phyloP scores from a whole-genome alignment of 2,113 vertebrate genomes.

The Gymnorhina tibicen region DNA sequence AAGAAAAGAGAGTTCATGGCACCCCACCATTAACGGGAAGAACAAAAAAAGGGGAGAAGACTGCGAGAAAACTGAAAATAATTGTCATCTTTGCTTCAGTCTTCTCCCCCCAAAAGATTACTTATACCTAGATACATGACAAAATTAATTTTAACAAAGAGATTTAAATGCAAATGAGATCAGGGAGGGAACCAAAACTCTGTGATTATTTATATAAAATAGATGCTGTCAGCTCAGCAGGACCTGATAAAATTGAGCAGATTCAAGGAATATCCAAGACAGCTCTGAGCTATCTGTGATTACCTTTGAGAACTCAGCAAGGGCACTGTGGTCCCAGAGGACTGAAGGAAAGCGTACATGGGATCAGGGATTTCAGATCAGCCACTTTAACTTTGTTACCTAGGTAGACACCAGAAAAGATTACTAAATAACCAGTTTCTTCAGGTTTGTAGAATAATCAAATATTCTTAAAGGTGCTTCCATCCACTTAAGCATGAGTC shows the following conservation, averaged over 20 bases:
- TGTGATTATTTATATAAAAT: neutral
- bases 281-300: neutral
- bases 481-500: neutral
- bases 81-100: neutral
- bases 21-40: neutral
- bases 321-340: neutral
- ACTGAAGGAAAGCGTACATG: accelerated
- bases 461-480: neutral
- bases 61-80: slow-evolving; percentile 5
- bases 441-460: neutral
- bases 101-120: neutral
- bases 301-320: neutral
- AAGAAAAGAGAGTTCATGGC: neutral
- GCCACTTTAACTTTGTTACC: neutral
- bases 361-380: neutral
- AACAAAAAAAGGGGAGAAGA: neutral
- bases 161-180: slow-evolving; percentile 36
- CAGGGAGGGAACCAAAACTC: neutral
- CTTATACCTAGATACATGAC: neutral
- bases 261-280: neutral
- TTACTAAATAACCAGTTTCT: neutral
- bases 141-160: slow-evolving; percentile 42
- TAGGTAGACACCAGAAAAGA: neutral
- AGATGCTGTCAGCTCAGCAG: neutral
- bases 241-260: neutral